Conservation (phyloP, 2,797 vertebrate genomes). For the Enteromius anoplus region DNA sequence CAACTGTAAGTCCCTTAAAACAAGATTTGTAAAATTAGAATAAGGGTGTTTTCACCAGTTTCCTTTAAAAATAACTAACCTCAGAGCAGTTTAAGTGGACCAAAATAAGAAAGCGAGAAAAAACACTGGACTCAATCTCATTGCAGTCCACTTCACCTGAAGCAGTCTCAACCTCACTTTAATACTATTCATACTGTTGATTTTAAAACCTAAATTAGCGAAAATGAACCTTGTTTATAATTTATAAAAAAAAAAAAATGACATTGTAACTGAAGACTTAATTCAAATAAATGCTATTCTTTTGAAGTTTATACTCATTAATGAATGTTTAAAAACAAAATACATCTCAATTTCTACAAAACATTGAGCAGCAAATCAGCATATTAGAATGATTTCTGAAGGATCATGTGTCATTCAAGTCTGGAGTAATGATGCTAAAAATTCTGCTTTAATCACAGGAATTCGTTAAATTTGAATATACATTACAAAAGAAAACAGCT, state of each 20-base stretch:
- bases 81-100: not conserved
- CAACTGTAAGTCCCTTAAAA: constrained; percentile 60
- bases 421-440: not conserved
- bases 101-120: not conserved
- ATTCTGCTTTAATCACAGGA: not conserved
- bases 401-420: not conserved
- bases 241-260: not conserved
- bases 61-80: not conserved
- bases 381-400: not conserved
- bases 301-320: not conserved
- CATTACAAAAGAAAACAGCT: not conserved
- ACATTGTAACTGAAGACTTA: not conserved
- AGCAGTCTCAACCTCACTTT: not conserved
- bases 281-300: no score
- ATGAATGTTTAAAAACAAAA: not conserved
- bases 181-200: not conserved
- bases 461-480: not conserved
- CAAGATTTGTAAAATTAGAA: constrained; percentile 13
- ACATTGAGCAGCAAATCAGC: not conserved
- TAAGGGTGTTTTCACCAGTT: not conserved
- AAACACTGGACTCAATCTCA: not conserved
- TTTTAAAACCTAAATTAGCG: not conserved
- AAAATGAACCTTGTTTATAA: not conserved
- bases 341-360: not conserved
- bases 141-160: not conserved